Conservation (phyloP, 2,888 invertebrate genomes). For the Conistra vaccinii region DNA sequence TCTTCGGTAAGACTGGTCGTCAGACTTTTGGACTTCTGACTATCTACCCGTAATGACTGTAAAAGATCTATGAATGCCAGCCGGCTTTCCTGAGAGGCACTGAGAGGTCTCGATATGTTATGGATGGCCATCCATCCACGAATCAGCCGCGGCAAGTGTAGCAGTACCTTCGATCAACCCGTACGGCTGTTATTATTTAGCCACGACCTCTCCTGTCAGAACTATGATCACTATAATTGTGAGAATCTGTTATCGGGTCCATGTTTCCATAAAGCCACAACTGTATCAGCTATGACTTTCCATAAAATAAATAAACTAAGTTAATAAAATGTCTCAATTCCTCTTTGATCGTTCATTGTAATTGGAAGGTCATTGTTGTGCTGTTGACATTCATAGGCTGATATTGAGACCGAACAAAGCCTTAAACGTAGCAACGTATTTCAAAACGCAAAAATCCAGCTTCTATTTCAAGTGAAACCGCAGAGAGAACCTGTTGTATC, state of each 20-base stretch:
- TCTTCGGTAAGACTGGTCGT: neutral
- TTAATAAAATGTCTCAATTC: neutral
- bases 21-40: neutral
- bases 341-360: neutral
- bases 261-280: neutral
- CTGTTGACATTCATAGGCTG: neutral
- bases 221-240: neutral
- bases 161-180: neutral
- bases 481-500: conserved; percentile 57
- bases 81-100: too few relatives aligned
- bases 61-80: neutral
- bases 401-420: neutral
- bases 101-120: too few relatives aligned
- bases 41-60: neutral
- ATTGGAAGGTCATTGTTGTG: neutral
- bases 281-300: neutral
- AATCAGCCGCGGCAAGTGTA: neutral
- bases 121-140: too few relatives aligned
- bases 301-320: neutral
- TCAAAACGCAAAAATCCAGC: conserved; percentile 25
- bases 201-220: neutral
- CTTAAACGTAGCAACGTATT: conserved; percentile 5
- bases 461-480: conserved; percentile 27
- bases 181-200: neutral
- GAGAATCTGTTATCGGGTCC: neutral